phyloP scores from a whole-genome alignment of 2,888 invertebrate genomes.

The Acanthosoma haemorrhoidale region DNA sequence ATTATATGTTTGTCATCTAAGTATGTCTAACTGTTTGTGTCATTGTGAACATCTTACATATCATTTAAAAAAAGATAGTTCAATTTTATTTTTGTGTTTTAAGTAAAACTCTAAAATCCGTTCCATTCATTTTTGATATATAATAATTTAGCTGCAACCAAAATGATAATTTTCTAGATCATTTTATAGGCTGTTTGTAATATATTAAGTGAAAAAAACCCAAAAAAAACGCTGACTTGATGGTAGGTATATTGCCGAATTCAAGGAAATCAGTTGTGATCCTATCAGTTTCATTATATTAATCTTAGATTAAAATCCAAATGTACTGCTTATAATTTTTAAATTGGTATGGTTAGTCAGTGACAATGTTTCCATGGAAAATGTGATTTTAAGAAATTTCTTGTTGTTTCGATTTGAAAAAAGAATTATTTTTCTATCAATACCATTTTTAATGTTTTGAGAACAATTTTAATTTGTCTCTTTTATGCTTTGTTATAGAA shows the following conservation, averaged over 20 bases:
- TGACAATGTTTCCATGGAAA: conserved; percentile 21
- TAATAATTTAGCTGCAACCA: conserved; percentile 26
- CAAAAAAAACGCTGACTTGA: background rate
- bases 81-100: conserved; percentile 19
- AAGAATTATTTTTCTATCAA: conserved; percentile 22
- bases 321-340: conserved; percentile 21
- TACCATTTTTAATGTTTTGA: background rate
- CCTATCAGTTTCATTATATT: conserved; percentile 4
- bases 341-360: conserved; percentile 26
- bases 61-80: conserved; percentile 18
- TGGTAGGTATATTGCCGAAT: conserved; percentile 6
- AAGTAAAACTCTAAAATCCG: conserved; percentile 13
- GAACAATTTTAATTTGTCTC: conserved; percentile 2
- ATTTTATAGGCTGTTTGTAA: conserved; percentile 15
- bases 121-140: conserved; percentile 18
- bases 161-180: background rate
- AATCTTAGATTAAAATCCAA: conserved; percentile 3
- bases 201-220: background rate
- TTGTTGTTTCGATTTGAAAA: conserved; percentile 15
- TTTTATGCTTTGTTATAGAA: conserved; percentile 19
- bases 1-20: conserved; percentile 25
- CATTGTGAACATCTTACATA: conserved; percentile 26
- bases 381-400: conserved; percentile 27
- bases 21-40: conserved; percentile 20
- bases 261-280: conserved; percentile 20